Conservation (phyloP, 2,113 vertebrate species). For the Rhinoderma darwinii region DNA sequence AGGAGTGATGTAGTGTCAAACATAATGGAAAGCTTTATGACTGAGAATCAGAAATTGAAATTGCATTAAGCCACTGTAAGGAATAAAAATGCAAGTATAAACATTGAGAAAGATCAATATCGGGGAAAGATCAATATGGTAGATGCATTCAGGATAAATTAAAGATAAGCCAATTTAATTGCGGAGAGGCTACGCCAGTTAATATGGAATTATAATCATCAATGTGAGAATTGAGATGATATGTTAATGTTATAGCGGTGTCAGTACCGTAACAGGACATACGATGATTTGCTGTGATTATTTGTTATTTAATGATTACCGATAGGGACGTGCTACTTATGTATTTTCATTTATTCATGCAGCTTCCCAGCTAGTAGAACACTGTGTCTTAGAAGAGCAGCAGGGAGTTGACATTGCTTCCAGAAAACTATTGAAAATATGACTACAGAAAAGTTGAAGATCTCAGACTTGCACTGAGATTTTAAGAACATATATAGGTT, state of each 20-base stretch:
- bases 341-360: not conserved
- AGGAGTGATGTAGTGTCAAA: not conserved
- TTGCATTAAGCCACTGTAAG: not conserved
- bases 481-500: not conserved
- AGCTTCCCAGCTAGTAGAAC: no score
- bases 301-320: not conserved
- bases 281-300: not conserved
- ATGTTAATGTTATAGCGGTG: not conserved
- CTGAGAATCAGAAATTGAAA: not conserved
- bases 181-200: not conserved
- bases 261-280: not conserved
- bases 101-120: not conserved
- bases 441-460: not conserved
- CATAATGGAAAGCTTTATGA: not conserved
- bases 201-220: not conserved
- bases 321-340: not conserved
- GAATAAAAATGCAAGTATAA: not conserved
- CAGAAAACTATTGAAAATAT: not conserved
- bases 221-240: not conserved
- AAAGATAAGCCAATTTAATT: not conserved
- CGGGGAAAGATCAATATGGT: not conserved
- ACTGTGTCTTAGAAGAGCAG: not conserved
- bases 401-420: not conserved
- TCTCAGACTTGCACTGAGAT: not conserved
- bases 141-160: conserved; percentile 18